A percentile compares a stretch with the other conserved stretches of the same genome.
Conservation (phyloP, 2,797 vertebrate genomes). For the Thalassophryne amazonica region DNA sequence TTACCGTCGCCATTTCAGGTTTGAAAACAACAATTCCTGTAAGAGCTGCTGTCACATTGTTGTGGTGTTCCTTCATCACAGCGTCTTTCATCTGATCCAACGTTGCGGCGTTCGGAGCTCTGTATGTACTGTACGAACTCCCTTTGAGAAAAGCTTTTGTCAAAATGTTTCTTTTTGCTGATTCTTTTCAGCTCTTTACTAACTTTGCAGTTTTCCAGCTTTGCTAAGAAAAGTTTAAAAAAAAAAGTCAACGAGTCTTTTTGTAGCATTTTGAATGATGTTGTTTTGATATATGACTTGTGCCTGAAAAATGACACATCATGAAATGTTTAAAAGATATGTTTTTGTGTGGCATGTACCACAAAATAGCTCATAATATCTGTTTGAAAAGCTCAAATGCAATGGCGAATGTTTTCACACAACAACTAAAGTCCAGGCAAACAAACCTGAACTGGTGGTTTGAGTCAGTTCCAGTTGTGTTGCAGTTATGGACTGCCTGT, state of each 20-base stretch:
- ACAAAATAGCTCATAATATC: background rate
- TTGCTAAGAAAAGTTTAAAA: slow-evolving; percentile 22
- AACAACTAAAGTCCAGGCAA: too few relatives aligned
- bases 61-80: slow-evolving; percentile 4
- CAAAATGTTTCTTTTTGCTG: slow-evolving; percentile 14
- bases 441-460: too few relatives aligned
- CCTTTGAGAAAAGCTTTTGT: slow-evolving; percentile 32
- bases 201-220: slow-evolving; percentile 9
- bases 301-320: background rate
- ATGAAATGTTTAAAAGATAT: background rate
- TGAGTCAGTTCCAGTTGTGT: too few relatives aligned
- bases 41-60: slow-evolving; percentile 19
- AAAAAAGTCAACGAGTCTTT: slow-evolving; percentile 10
- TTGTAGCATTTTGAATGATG: background rate
- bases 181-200: slow-evolving; percentile 1
- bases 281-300: background rate
- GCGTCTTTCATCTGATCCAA: slow-evolving; percentile 34
- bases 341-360: background rate
- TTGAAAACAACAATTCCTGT: slow-evolving; percentile 23
- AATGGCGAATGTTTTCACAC: background rate
- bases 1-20: slow-evolving; percentile 4
- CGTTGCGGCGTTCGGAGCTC: slow-evolving; percentile 5
- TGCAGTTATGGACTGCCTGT: too few relatives aligned
- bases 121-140: slow-evolving; percentile 11
- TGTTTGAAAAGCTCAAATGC: background rate